phyloP scores from a whole-genome alignment of 1,140 invertebrate species.

The Brachystomella parvula region DNA sequence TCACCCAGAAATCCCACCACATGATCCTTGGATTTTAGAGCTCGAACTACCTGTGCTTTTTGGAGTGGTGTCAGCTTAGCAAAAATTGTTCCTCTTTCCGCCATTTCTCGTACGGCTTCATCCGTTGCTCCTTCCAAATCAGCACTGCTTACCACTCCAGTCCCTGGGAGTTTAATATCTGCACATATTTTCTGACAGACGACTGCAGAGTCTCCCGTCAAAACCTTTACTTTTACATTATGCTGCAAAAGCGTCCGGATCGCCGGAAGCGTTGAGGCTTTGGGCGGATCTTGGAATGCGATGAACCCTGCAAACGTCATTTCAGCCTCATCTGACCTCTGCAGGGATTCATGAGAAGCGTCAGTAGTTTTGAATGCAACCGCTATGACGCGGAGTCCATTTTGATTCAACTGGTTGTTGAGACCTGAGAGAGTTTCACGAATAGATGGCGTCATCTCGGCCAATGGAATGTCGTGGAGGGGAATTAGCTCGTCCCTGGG shows the following conservation, averaged over 20 bases:
- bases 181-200: conserved; percentile 25
- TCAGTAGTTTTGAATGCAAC: conserved; percentile 11
- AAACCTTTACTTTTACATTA: conserved; percentile 20
- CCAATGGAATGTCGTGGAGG: neutral
- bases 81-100: conserved; percentile 22
- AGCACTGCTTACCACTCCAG: neutral
- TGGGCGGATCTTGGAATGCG: conserved; percentile 23
- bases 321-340: conserved; percentile 7
- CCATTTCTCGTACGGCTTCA: neutral
- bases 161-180: conserved; percentile 16
- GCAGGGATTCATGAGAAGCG: neutral
- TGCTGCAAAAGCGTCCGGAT: conserved; percentile 15
- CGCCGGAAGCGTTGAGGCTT: conserved; percentile 5
- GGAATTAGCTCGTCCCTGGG: neutral
- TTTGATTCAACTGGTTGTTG: conserved; percentile 6
- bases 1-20: conserved; percentile 38
- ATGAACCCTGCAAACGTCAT: conserved; percentile 20
- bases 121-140: conserved; percentile 16
- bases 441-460: neutral
- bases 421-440: neutral
- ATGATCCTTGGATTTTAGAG: conserved; percentile 22
- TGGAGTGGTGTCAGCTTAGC: conserved; percentile 27
- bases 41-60: conserved; percentile 25
- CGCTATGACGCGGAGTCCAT: conserved; percentile 17
- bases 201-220: conserved; percentile 18